Base-by-base conservation (phyloP, 2,888 invertebrate genomes). In the Hirtodrosophila histrioides region DNA sequence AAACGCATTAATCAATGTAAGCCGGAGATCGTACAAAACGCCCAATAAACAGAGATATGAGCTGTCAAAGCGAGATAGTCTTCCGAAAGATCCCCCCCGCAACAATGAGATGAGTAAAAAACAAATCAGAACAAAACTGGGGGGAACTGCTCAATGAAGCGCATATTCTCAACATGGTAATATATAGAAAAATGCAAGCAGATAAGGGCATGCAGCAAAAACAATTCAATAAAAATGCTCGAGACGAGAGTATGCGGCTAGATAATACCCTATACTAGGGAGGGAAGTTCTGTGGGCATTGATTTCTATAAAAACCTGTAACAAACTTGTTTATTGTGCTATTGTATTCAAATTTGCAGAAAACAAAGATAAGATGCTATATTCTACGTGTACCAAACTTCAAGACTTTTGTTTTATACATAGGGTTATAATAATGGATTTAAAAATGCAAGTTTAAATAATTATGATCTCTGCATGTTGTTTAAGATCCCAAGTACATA, bases 1-100 rank as follows among this genome's bases (percentile, higher is more conserved):
- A 67, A 76, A 73, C 29, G 45, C 77, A 76, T 76, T 76, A 77
- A 76, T 76, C 76, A 76, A 64, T 69, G 58, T 61, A 43, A 40
- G 49, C 54, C 46, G 29, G 36, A 36, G 53, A 65, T 57, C 69
- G 57, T 29, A 65, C 65, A 53, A 63, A 76, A 76, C 69, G 62
- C 72, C 75, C 72, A 72, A 72, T 66, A 66, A 62, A 62, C 75
- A 46, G 40, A 75, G 40, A 75, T 55, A 65, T 40, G 66, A 66
- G 57, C 55, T 68, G 74, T 51, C 63, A 60, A 40, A 36, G 35
- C 46, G 12, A 53, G 12, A 40, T 39, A 9, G 8, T 9, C 4
- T 9, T 8, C 57, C 9, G 12, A 12, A 11, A 6, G 39, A n/a
- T 2, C 24, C 37, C 31, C 31, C 39, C 44, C 24, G 41, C 10